These are phyloP conservation scores for Hydraecia micacea DNA, from an alignment of 2,888 invertebrate genomes.

Conservation along the genomic window DNA sequence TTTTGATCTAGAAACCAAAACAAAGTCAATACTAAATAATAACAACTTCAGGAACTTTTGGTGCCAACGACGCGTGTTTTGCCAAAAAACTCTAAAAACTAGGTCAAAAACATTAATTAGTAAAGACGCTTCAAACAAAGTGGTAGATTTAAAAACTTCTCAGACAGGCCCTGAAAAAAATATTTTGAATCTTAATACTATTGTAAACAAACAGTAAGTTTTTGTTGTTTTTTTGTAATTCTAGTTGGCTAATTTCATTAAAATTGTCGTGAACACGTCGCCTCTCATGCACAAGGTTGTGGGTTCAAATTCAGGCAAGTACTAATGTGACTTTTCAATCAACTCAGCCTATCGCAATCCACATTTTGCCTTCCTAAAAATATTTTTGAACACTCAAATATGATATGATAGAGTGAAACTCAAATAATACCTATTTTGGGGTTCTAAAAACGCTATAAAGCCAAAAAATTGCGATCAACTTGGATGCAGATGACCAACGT, in stretches of 20 bases:
- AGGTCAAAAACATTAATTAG: constrained; percentile 24
- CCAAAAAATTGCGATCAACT: background rate
- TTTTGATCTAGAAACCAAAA: constrained; percentile 2
- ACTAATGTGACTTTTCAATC: background rate
- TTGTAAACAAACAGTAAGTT: constrained; percentile 8
- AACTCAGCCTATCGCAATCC: background rate
- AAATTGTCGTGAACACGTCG: background rate
- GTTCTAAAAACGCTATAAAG: background rate
- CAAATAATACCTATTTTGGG: too few species aligned
- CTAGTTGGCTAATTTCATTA: background rate
- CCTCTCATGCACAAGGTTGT: background rate
- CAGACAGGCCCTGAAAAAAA: constrained; percentile 32
- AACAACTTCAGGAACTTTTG: constrained; percentile 8
- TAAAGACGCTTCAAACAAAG: constrained; percentile 8
- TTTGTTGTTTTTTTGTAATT: background rate
- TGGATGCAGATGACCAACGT: background rate
- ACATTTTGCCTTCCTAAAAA: background rate
- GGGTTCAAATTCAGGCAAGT: background rate
- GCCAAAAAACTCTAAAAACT: constrained; percentile 15
- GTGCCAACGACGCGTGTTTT: constrained; percentile 6
- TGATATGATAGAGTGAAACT: too few species aligned
- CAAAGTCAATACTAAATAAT: constrained; percentile 7
- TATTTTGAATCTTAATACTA: background rate
- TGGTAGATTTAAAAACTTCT: constrained; percentile 45
- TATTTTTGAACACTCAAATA: too few species aligned